Evolutionary conservation across 2,113 vertebrate genomes (phyloP).

Genomic region (Siphamia tubifer): DNA sequence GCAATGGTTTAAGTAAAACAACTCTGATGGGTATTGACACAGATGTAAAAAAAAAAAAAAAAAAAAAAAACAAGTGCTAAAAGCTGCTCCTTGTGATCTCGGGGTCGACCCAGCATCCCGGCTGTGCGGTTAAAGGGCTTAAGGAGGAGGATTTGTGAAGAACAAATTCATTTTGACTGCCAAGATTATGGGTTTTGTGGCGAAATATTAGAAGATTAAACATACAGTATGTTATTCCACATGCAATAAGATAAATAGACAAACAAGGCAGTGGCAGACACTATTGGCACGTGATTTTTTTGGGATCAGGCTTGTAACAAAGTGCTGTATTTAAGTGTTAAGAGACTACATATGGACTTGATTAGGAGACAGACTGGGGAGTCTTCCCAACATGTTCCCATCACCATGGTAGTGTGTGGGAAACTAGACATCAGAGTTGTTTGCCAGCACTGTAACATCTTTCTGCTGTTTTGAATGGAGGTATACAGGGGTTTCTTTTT

Average conservation of each 20-base stretch:
- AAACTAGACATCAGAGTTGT: constrained; percentile 22
- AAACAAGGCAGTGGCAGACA: constrained; percentile 34
- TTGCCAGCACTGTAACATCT: constrained; percentile 30
- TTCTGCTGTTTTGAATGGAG: constrained; percentile 40
- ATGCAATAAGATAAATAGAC: constrained; percentile 43
- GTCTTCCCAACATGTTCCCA: constrained; percentile 62
- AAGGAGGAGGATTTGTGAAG: constrained; percentile 49
- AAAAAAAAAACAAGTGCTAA: too few species aligned
- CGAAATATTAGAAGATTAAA: constrained; percentile 60
- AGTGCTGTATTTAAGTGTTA: constrained; percentile 32
- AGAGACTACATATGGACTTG: constrained; percentile 73
- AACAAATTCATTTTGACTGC: constrained; percentile 52
- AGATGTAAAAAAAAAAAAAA: constrained; percentile 35
- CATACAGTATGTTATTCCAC: constrained; percentile 24
- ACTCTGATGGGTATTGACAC: constrained; percentile 16
- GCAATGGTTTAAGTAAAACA: constrained; percentile 20
- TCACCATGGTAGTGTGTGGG: constrained; percentile 61
- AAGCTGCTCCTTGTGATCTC: constrained; percentile 1
- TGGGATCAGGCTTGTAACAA: constrained; percentile 46
- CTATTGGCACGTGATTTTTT: not conserved
- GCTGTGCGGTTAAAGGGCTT: constrained; percentile 55
- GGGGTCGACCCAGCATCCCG: constrained; percentile 30
- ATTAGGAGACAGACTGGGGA: constrained; percentile 65
- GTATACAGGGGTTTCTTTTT: not conserved
- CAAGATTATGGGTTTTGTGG: constrained; percentile 59